Base-by-base conservation (phyloP, 2,797 vertebrate genomes). In the Melanotaenia maccullochi region DNA sequence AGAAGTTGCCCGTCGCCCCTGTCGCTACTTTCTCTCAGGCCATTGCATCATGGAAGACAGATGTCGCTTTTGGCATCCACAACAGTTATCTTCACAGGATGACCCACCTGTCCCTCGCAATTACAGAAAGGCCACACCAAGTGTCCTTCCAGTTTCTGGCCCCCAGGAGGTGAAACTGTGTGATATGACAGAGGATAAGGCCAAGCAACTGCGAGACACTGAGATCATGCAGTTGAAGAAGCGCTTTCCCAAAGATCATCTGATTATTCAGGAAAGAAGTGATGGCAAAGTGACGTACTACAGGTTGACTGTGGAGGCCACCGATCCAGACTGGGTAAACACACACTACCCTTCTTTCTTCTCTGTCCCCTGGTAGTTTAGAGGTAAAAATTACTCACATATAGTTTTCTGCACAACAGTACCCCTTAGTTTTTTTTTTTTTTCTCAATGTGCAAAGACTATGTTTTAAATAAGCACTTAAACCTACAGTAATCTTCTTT, bases 261-360 rank as follows among this genome's bases (percentile, higher is more conserved):
- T 96, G 25, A 95, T 96, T 16, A 72, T 95, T 69, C 95, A 96
- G 78, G 95, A 96, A 60, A 83, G 93, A 75, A 91, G 93, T 59
- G 94, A 95, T 62, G 93, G 94, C 60, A 90, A 91, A 81, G 65
- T 95, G 5, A 95, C 93, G 2, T 95, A 93, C 79, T 96, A 96
- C 86, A 91, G 95, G 58, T 66, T 68, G 5, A 82, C 89, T 2
- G 92, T 96, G 4, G 79, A 86, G 66, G 89, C 95, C 55, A 94
- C 94, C 0, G 95, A 96, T 84, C 95, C 95, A 60, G 95, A 96
- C 83, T 96, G 95, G 95, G 95, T 96, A 91, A 85, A 75, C 13
- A 20, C 1, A 55, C 7, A 16, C 16, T 9, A 20, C 25, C 12
- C 7, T 60, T 62, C n/a, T 65, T 54, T 49, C 16, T 30, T 12